Conservation (phyloP, 2,113 vertebrate genomes). For the Eclectus roratus region DNA sequence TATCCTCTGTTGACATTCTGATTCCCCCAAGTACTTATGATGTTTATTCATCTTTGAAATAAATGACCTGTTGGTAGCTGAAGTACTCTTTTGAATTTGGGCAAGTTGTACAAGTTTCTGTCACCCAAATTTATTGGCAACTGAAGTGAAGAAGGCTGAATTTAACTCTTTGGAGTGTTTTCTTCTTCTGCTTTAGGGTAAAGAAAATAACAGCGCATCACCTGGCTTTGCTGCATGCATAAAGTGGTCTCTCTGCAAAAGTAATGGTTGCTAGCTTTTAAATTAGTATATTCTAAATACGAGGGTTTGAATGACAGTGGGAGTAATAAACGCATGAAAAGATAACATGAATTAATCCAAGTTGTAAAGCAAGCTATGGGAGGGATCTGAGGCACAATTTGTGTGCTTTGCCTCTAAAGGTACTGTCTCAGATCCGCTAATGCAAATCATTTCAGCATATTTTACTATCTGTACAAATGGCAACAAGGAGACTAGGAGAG, state of each 20-base stretch:
- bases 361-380: neutral
- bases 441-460: neutral
- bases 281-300: neutral
- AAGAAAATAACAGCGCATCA: neutral
- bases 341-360: neutral
- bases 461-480: neutral
- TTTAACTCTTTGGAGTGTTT: neutral
- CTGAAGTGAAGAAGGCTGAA: neutral
- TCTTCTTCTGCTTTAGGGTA: neutral
- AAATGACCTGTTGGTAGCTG: neutral
- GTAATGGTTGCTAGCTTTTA: neutral
- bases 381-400: neutral
- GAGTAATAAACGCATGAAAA: neutral
- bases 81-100: neutral
- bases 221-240: neutral
- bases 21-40: neutral
- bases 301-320: neutral
- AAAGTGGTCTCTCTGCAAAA: neutral
- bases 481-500: neutral
- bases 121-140: neutral
- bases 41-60: neutral
- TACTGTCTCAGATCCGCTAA: neutral
- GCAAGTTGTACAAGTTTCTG: neutral
- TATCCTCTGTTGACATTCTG: neutral
- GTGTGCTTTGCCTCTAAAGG: neutral